Evolutionary conservation across 2,113 vertebrate genomes (phyloP).

Genomic region (Trichomycterus rosablanca): DNA sequence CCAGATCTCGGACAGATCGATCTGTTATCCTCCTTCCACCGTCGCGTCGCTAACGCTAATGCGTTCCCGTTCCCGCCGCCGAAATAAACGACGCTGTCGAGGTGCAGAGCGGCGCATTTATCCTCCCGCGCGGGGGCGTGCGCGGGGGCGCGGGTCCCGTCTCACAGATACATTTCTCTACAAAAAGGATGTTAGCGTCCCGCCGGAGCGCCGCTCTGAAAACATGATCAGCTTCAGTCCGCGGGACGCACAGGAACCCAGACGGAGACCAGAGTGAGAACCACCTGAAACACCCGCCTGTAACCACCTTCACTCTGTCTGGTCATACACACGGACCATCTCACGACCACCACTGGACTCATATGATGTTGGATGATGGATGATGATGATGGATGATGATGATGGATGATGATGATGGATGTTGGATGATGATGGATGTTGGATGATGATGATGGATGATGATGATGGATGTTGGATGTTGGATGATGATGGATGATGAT

Average conservation of each 20-base stretch:
- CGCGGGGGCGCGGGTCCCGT: constrained; percentile 58
- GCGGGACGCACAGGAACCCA: no score
- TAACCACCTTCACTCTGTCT: no score
- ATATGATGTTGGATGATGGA: no score
- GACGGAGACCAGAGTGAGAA: no score
- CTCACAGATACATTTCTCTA: constrained; percentile 41
- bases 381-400: no score
- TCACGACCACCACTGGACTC: constrained; percentile 3
- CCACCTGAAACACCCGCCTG: constrained; percentile 53
- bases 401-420: no score
- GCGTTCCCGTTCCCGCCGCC: constrained; percentile 37
- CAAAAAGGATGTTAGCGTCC: constrained; percentile 53
- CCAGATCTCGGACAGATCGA: constrained; percentile 62
- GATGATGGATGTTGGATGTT: no score
- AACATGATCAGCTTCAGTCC: constrained; percentile 21
- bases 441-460: no score
- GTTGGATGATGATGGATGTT: no score
- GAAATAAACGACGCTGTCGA: constrained; percentile 52
- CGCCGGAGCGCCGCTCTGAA: constrained; percentile 52
- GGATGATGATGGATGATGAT: no score
- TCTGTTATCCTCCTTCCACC: constrained; percentile 58
- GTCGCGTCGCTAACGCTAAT: constrained; percentile 36
- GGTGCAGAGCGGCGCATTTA: constrained; percentile 24
- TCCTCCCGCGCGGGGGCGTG: constrained; percentile 5
- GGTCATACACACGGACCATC: neutral